Evolutionary conservation across 2,113 vertebrate genomes (phyloP).

Genomic region (Podilymbus podiceps): DNA sequence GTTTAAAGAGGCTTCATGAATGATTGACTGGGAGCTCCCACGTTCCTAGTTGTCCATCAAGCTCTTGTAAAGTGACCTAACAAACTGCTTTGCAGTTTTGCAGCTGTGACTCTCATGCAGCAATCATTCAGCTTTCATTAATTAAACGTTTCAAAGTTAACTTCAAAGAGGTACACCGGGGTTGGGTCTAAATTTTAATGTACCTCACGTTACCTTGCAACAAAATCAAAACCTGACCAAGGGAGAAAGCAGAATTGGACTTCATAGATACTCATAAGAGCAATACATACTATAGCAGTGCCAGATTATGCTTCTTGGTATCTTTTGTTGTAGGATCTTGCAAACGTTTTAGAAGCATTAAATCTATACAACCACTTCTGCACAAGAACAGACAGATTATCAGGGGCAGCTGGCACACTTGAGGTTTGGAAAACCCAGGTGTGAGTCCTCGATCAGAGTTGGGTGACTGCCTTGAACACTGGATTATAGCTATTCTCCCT

Average conservation of each 20-base stretch:
- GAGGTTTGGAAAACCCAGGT: background rate
- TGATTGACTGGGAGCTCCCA: background rate
- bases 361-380: background rate
- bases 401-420: background rate
- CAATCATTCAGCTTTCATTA: background rate
- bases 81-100: background rate
- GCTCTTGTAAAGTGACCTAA: background rate
- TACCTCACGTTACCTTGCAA: background rate
- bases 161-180: background rate
- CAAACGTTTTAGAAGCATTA: background rate
- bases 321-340: background rate
- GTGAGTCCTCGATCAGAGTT: fast-evolving
- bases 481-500: background rate
- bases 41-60: background rate
- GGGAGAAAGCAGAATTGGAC: background rate
- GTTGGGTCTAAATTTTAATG: background rate
- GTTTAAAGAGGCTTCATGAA: background rate
- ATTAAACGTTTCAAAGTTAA: background rate
- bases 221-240: background rate
- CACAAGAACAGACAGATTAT: background rate
- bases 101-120: background rate
- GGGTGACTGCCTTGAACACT: background rate
- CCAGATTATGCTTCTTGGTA: background rate
- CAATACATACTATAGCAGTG: background rate
- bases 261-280: background rate